Evolutionary conservation across 2,888 invertebrate species (phyloP).

Genomic region (Patella ulyssiponensis): DNA sequence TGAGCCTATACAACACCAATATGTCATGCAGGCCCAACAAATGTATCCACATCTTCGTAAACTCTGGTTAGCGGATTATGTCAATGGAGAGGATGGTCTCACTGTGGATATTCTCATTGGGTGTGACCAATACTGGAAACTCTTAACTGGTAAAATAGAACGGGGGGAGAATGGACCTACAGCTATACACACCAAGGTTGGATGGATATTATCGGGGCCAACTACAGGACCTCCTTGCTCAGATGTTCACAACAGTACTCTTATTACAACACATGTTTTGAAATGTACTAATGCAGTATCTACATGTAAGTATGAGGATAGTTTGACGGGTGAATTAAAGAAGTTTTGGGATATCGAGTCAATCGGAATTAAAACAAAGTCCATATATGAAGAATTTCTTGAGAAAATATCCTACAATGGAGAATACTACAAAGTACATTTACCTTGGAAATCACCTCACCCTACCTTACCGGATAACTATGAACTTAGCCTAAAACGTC

Average conservation of each 20-base stretch:
- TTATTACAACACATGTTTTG: background rate
- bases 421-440: background rate
- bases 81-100: background rate
- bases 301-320: background rate
- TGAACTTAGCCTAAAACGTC: background rate
- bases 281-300: background rate
- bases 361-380: background rate
- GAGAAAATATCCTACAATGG: background rate
- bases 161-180: background rate
- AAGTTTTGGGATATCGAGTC: background rate
- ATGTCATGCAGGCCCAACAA: background rate
- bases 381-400: background rate
- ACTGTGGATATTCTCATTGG: background rate
- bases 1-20: background rate
- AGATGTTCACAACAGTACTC: background rate
- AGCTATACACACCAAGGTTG: slow-evolving; percentile 1
- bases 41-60: background rate
- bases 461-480: background rate
- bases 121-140: background rate
- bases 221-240: background rate
- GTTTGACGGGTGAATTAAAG: background rate
- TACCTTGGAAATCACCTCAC: background rate
- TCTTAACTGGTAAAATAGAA: background rate
- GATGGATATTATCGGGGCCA: background rate
- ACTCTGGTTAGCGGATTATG: background rate